Evolutionary conservation across 2,113 vertebrate species (phyloP).

Genomic region (Pangasianodon gigas): DNA sequence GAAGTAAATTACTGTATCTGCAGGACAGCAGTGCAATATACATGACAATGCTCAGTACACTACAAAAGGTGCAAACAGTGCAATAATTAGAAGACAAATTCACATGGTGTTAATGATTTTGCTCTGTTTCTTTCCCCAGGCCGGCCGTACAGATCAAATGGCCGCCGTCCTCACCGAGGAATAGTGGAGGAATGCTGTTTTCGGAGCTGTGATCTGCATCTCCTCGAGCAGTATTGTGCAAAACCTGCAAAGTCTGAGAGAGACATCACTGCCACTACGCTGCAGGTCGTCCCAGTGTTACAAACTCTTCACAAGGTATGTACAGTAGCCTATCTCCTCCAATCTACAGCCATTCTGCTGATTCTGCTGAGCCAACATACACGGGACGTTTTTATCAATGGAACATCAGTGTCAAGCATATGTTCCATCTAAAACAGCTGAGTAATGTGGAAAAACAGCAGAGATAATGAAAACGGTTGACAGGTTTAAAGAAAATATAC

Average conservation of each 20-base stretch:
- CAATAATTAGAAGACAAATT: not conserved
- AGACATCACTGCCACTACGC: constrained; percentile 85
- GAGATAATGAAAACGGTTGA: constrained; percentile 29
- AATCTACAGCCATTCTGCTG: constrained; percentile 43
- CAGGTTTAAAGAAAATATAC: constrained; percentile 36
- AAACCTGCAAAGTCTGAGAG: constrained; percentile 94
- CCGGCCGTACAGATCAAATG: constrained; percentile 83
- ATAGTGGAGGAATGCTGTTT: constrained; percentile 99
- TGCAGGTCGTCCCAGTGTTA: constrained; percentile 78
- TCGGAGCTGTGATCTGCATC: constrained; percentile 91
- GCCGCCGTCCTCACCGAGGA: constrained; percentile 82
- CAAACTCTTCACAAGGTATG: constrained; percentile 82
- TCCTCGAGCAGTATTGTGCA: constrained; percentile 96
- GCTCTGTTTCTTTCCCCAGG: constrained; percentile 69
- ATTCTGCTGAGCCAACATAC: constrained; percentile 41
- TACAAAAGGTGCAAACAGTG: not conserved
- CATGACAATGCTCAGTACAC: not conserved
- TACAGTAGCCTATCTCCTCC: constrained; percentile 35
- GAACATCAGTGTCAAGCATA: constrained; percentile 62
- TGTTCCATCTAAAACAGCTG: constrained; percentile 43
- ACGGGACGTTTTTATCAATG: constrained; percentile 56
- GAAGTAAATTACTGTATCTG: not conserved
- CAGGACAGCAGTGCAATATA: not conserved
- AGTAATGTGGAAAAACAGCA: constrained; percentile 52
- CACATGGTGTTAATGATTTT: constrained; percentile 30